These are phyloP conservation scores for Ctenosaura bakeri DNA, from an alignment of 2,797 vertebrate species.

Conservation along the genomic window DNA sequence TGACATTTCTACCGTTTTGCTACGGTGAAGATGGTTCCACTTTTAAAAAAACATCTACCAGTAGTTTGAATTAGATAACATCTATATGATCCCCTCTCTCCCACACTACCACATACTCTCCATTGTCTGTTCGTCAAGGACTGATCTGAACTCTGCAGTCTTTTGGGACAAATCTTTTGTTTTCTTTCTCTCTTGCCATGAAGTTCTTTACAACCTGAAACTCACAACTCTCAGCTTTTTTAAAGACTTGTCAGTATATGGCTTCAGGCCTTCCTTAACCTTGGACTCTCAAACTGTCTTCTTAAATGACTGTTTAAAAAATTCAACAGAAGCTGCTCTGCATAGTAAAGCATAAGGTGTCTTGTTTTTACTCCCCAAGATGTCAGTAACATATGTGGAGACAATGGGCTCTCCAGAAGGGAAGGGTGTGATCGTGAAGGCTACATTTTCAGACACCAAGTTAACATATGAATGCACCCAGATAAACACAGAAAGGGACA, in stretches of 20 bases:
- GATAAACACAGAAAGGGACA: neutral
- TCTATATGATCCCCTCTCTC: neutral
- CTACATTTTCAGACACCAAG: neutral
- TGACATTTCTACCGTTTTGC: neutral
- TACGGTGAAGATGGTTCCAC: neutral
- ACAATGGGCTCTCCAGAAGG: neutral
- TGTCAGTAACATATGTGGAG: neutral
- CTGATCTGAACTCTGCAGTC: neutral
- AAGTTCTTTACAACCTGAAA: neutral
- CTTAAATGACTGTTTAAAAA: neutral
- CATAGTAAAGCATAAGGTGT: neutral
- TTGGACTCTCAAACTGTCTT: neutral
- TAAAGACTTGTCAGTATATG: neutral
- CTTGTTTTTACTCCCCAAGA: neutral
- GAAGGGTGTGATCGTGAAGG: neutral
- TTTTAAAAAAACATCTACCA: neutral
- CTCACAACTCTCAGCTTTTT: neutral
- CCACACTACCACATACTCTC: neutral
- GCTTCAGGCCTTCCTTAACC: neutral
- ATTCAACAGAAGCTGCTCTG: neutral
- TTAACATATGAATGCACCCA: neutral
- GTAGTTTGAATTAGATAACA: neutral
- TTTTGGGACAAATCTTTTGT: neutral
- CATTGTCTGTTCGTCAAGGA: neutral
- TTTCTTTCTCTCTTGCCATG: neutral